Base-by-base conservation (phyloP, 2,888 invertebrate species). In the Brenthis hecate region DNA sequence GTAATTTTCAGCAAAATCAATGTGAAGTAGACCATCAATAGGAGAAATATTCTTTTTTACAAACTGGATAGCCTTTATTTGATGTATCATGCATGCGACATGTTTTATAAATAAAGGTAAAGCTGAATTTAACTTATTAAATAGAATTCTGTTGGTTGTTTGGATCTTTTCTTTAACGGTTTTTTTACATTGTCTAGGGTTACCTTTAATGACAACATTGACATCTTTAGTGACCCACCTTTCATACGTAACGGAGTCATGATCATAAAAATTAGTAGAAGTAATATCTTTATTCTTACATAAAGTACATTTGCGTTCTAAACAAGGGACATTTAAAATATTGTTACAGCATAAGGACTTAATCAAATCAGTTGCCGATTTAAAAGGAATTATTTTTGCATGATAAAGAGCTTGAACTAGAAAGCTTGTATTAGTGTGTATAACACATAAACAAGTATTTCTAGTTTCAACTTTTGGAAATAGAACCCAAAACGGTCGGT, bases 361-460 rank as follows among this genome's bases (percentile, higher is more conserved):
- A 14, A 14, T 14, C 11, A 48, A 14, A 14, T 48, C 11, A 48
- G 48, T 13, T 2, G 48, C 48, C 48, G 11, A 13, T 13, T 11
- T 13, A 48, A 13, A 48, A 48, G 48, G 48, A 11, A 48, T 14
- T 13, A 48, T 48, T 48, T 48, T 48, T 48, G 48, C 48, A 48
- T 48, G 14, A 14, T 48, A 14, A 13, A 48, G 48, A 3, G 48
- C 48, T 13, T 14, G 14, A 48, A 48, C 62, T 56, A 56, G 56
- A 62, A 62, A n/a, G 67, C 56, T 11, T 56, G 32, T 28, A 62
- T 50, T 23, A 23, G 23, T 23, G 23, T 23, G 23, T 23, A 23
- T 23, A 23, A 23, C 23, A 23, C 23, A 23, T 23, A 23, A 23
- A 23, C 23, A 23, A 23, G 23, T 23, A 23, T 23, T 23, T 23